Base-by-base conservation (phyloP, 2,888 invertebrate species). In the Leucania comma region DNA sequence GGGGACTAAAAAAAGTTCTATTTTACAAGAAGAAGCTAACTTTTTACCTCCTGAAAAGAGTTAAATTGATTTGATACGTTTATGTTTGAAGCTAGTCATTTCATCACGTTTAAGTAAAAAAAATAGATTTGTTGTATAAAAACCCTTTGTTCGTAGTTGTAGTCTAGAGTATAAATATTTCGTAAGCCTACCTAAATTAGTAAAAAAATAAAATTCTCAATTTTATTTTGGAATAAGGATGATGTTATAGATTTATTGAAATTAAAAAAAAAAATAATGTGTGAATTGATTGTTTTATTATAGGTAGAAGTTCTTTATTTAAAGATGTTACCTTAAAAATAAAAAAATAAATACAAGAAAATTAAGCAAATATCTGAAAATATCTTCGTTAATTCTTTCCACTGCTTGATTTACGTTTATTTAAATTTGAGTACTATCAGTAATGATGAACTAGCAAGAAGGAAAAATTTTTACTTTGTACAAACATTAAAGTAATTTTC, bases 51-150 rank as follows among this genome's bases (percentile, higher is more conserved):
- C 51, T 0, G 51, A 75, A 46, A 75, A 74, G 46, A 69, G 46
- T n/a, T 58, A 62, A 46, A 32, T 12, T 2, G 46, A 20, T 1
- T 3, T 29, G 17, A 24, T 8, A 35, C n/a, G 9, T 17, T 38
- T n/a, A 17, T 38, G 38, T 75, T 24, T 53, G 51, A 35, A 29
- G 38, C 74, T 75, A 74, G 73, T 74, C 68, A 73, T n/a, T 50
- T 42, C 24, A 57, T 38, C 0, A 1, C 61, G 24, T 8, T 42
- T 68, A 29, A n/a, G 14, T 54, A 8, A 6, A 24, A 10, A 56
- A 48, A 38, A 10, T 69, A n/a, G n/a, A n/a, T 62, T 2, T 22
- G n/a, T n/a, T 61, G 26, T 17, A 26, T 20, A 24, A 38, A 42
- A 22, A 3, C 5, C 22, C 12, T 6, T n/a, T 35, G 35, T 54